These are phyloP conservation scores for Sphyrna mokarran DNA, from an alignment of 2,113 vertebrate species.

Conservation along the genomic window DNA sequence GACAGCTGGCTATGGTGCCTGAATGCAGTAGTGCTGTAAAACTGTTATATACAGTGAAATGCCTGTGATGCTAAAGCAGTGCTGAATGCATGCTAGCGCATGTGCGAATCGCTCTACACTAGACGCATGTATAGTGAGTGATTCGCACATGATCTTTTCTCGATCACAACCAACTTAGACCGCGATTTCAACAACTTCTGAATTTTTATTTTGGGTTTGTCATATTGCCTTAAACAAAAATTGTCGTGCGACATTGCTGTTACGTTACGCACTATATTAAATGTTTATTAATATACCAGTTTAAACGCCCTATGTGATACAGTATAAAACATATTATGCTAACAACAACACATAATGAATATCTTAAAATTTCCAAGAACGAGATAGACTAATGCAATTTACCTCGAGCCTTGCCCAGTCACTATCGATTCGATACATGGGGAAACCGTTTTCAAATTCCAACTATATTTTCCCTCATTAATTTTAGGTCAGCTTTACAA, in stretches of 20 bases:
- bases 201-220: not conserved
- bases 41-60: not conserved
- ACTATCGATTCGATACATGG: not conserved
- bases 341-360: not conserved
- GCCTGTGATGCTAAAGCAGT: not conserved
- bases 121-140: too few species aligned
- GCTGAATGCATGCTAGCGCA: not conserved
- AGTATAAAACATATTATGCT: not conserved
- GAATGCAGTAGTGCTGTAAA: not conserved
- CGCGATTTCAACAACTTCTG: not conserved
- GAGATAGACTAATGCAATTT: not conserved
- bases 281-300: not conserved
- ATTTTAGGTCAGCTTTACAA: constrained; percentile 21
- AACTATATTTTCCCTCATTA: not conserved
- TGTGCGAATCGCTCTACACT: not conserved
- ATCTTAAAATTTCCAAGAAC: not conserved
- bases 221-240: not conserved
- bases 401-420: not conserved
- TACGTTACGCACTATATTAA: not conserved
- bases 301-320: not conserved
- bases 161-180: not conserved
- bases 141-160: too few species aligned
- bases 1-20: too few species aligned
- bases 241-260: not conserved
- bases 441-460: too few species aligned